A percentile compares a stretch with the other conserved stretches of the same genome.
phyloP scores from a whole-genome alignment of 2,888 invertebrate genomes.

The Blastobasis adustella region DNA sequence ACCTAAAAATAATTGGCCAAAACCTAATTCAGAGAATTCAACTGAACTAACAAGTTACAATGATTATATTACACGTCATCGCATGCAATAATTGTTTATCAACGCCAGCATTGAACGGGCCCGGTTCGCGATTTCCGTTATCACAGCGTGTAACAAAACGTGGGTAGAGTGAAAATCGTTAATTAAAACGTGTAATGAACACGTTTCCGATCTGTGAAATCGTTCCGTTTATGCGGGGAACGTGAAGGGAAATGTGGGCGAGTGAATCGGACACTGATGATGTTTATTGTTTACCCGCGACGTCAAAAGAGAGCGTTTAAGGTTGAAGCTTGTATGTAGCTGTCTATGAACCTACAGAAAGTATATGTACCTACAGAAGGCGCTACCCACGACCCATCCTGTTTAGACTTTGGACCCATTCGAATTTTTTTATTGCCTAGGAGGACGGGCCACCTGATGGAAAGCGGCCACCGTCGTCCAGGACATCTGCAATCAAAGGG shows the following conservation, averaged over 20 bases:
- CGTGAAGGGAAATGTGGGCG: constrained; percentile 3
- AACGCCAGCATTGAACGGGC: neutral
- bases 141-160: neutral
- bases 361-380: too few species aligned
- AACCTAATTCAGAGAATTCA: neutral
- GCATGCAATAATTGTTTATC: neutral
- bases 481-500: too few species aligned
- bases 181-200: constrained; percentile 28
- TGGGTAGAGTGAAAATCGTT: constrained; percentile 17
- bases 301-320: neutral
- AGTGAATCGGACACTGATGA: constrained; percentile 16
- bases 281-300: neutral
- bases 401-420: too few species aligned
- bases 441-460: too few species aligned
- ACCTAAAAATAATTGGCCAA: neutral
- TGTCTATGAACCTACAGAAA: too few species aligned
- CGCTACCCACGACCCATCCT: too few species aligned
- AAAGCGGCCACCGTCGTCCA: too few species aligned
- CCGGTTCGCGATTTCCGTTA: neutral
- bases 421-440: too few species aligned
- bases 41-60: neutral
- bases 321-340: too few species aligned
- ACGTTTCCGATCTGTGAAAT: constrained; percentile 26
- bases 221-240: constrained; percentile 21
- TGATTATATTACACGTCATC: neutral